phyloP scores from a whole-genome alignment of 2,797 vertebrate genomes.

The Chaetodon trifasciatus region DNA sequence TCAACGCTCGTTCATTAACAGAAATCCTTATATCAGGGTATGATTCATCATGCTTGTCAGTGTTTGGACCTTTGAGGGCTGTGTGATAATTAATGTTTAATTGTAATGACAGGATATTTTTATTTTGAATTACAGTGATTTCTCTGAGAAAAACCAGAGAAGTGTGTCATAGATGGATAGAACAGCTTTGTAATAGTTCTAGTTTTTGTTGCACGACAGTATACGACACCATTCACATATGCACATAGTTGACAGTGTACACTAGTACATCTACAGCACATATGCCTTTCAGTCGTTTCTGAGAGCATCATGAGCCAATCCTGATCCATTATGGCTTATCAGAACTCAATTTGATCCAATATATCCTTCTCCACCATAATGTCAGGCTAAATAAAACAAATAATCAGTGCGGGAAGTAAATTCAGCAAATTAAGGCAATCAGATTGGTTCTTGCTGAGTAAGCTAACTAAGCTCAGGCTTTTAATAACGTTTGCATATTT shows the following conservation, averaged over 20 bases:
- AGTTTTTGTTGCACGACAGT: background rate
- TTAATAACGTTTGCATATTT: constrained; percentile 53
- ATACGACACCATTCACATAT: constrained; percentile 1
- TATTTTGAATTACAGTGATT: constrained; percentile 8
- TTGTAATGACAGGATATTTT: constrained; percentile 11
- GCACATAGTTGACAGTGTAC: constrained; percentile 10
- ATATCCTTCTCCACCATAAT: constrained; percentile 21
- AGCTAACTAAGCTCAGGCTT: constrained; percentile 10
- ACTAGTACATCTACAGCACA: constrained; percentile 14
- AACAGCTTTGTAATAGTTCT: background rate
- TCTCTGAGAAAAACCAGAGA: background rate
- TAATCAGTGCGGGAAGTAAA: constrained; percentile 25
- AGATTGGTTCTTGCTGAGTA: constrained; percentile 40
- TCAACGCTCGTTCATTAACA: background rate
- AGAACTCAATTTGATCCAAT: constrained; percentile 19
- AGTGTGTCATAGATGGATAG: background rate
- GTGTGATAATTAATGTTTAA: background rate
- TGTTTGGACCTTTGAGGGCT: background rate
- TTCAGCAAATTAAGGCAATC: constrained; percentile 33
- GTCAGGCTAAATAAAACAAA: constrained; percentile 23
- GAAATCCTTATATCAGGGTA: background rate
- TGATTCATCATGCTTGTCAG: constrained; percentile 4
- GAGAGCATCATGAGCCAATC: constrained; percentile 19
- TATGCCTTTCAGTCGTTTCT: constrained; percentile 35
- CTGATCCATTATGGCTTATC: constrained; percentile 19